These are phyloP conservation scores for Charadrius vociferus DNA, from an alignment of 2,113 vertebrate species.

Conservation along the genomic window DNA sequence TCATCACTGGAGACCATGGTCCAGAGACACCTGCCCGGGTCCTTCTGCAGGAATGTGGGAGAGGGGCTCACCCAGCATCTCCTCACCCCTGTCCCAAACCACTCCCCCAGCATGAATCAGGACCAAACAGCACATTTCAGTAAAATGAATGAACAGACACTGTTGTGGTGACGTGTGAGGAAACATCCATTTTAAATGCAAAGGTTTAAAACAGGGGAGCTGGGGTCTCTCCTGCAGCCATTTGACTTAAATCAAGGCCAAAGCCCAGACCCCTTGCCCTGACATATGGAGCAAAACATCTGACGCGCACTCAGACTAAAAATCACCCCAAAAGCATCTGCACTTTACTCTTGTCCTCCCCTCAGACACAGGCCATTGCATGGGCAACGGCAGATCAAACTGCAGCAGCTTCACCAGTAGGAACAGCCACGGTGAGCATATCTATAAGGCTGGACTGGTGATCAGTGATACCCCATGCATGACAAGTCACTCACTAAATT, in stretches of 20 bases:
- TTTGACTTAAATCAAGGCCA: background rate
- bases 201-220: background rate
- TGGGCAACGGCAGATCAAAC: background rate
- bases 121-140: background rate
- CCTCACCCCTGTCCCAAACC: background rate
- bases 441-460: background rate
- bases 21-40: background rate
- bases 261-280: background rate
- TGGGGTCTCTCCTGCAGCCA: background rate
- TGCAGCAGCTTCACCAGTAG: background rate
- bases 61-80: background rate
- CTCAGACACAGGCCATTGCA: background rate
- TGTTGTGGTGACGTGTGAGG: accelerated
- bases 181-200: accelerated
- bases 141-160: background rate
- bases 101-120: background rate
- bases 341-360: background rate
- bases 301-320: background rate
- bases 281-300: accelerated
- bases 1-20: accelerated
- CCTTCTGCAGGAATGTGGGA: background rate
- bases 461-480: accelerated
- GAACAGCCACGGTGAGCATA: accelerated
- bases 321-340: background rate
- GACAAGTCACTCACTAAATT: background rate